A percentile compares a stretch with the other conserved stretches of the same genome.
Evolutionary conservation across 2,888 invertebrate genomes (phyloP).

Genomic region (Hipparchia sbordonii): DNA sequence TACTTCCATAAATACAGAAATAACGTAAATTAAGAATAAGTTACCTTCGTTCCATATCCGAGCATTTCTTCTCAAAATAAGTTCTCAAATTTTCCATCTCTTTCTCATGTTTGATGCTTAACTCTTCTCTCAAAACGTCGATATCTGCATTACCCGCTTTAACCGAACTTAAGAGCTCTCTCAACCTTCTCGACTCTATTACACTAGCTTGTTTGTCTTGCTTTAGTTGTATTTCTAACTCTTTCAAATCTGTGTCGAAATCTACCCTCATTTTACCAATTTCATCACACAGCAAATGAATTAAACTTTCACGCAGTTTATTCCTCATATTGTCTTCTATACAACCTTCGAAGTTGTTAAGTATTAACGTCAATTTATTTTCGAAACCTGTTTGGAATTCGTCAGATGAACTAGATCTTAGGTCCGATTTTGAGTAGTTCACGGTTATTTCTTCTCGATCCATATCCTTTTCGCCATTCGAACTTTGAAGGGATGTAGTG

Average conservation of each 20-base stretch:
- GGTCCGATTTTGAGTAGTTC: conserved; percentile 71
- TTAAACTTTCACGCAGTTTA: conserved; percentile 80
- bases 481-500: conserved; percentile 66
- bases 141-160: conserved; percentile 83
- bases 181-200: conserved; percentile 78
- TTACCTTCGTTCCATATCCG: conserved; percentile 89
- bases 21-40: background rate
- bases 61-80: conserved; percentile 91
- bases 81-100: conserved; percentile 91
- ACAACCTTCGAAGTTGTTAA: conserved; percentile 64
- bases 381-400: conserved; percentile 71
- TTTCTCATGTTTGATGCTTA: conserved; percentile 86
- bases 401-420: conserved; percentile 63
- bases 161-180: conserved; percentile 80
- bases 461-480: conserved; percentile 77
- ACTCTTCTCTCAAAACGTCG: conserved; percentile 80
- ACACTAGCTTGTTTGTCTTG: conserved; percentile 82
- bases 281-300: conserved; percentile 81
- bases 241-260: conserved; percentile 66
- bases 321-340: conserved; percentile 73
- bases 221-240: conserved; percentile 74
- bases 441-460: conserved; percentile 76
- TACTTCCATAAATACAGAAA: no score
- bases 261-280: conserved; percentile 74
- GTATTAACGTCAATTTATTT: conserved; percentile 58